A percentile compares a stretch with the other conserved stretches of the same genome.
Conservation (phyloP, 2,888 invertebrate genomes). For the Nesidiocoris tenuis region DNA sequence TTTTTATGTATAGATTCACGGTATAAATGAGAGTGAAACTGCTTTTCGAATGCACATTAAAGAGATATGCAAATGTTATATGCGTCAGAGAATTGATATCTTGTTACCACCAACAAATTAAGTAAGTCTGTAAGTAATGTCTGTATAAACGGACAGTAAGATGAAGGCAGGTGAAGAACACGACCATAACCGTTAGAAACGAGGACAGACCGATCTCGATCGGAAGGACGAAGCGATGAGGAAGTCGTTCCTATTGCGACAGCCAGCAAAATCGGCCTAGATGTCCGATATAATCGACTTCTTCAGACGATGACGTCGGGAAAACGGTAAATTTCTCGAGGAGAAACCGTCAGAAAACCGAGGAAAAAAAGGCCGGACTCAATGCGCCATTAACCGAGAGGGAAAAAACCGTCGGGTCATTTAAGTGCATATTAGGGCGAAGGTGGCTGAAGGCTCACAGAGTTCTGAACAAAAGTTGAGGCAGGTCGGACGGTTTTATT, state of each 20-base stretch:
- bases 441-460: not conserved
- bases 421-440: constrained; percentile 38
- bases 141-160: too few relatives aligned
- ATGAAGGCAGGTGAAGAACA: too few relatives aligned
- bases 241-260: not conserved
- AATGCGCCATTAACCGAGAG: constrained; percentile 36
- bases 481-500: constrained; percentile 40
- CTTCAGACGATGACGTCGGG: not conserved
- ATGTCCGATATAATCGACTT: too few relatives aligned
- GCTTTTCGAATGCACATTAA: too few relatives aligned
- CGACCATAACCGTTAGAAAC: too few relatives aligned
- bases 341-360: not conserved
- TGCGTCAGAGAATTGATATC: too few relatives aligned
- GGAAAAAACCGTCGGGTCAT: constrained; percentile 2
- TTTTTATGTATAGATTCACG: too few relatives aligned
- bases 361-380: constrained; percentile 14
- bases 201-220: too few relatives aligned
- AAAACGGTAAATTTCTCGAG: constrained; percentile 24
- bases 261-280: not conserved
- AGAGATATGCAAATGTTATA: too few relatives aligned
- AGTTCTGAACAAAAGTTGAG: constrained; percentile 15
- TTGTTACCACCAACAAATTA: too few relatives aligned
- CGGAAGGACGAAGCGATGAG: constrained; percentile 5
- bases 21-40: too few relatives aligned
- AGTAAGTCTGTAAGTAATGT: too few relatives aligned